Conservation (phyloP, 1,140 invertebrate genomes). For the Fopius arisanus region DNA sequence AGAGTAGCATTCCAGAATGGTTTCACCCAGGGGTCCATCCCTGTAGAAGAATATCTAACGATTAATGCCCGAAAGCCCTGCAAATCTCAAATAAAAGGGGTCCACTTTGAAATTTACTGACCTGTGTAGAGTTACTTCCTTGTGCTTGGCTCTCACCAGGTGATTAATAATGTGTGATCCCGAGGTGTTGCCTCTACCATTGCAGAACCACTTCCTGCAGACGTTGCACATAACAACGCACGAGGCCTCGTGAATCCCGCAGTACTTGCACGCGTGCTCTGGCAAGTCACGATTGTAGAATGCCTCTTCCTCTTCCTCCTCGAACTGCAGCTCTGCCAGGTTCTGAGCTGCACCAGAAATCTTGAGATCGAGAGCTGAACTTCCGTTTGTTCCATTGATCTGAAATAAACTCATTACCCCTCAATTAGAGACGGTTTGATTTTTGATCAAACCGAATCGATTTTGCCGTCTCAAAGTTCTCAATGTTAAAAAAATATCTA, state of each 20-base stretch:
- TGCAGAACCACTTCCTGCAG: conserved; percentile 99
- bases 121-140: conserved; percentile 97
- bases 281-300: conserved; percentile 91
- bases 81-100: no score
- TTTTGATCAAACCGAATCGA: no score
- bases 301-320: conserved; percentile 90
- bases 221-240: conserved; percentile 98
- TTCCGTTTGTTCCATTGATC: conserved; percentile 70
- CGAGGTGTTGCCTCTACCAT: conserved; percentile 96
- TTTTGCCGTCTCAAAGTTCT: background rate
- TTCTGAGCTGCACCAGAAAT: conserved; percentile 77
- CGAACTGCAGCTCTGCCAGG: conserved; percentile 84
- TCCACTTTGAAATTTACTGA: conserved; percentile 20
- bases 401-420: conserved; percentile 44
- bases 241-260: conserved; percentile 97
- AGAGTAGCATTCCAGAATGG: conserved; percentile 97
- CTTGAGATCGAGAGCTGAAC: conserved; percentile 68
- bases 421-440: background rate
- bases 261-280: conserved; percentile 97
- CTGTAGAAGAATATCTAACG: conserved; percentile 56
- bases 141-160: conserved; percentile 96
- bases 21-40: conserved; percentile 97
- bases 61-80: background rate
- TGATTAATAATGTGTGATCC: conserved; percentile 99
- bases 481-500: no score